These are phyloP conservation scores for Falcaria lacertinaria DNA, from an alignment of 2,888 invertebrate genomes.

Conservation along the genomic window DNA sequence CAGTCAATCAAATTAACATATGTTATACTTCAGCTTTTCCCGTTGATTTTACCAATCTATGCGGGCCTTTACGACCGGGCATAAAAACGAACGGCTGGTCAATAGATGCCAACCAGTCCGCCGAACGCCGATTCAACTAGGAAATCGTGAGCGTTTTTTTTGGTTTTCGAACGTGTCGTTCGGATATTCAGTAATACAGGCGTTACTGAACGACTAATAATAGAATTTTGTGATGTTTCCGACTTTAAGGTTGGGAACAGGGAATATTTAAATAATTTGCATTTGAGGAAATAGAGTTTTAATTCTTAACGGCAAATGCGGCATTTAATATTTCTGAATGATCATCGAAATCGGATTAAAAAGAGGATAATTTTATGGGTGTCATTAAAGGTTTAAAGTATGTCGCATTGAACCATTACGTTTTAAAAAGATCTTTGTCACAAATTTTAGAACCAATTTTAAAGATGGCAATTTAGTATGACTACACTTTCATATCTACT, in stretches of 20 bases:
- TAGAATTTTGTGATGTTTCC: slow-evolving; percentile 9
- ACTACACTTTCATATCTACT: no score
- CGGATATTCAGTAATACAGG: slow-evolving; percentile 20
- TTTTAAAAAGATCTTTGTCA: no score
- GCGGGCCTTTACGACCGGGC: slow-evolving; percentile 52
- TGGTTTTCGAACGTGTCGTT: slow-evolving; percentile 17
- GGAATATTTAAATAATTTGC: not conserved
- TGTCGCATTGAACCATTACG: no score
- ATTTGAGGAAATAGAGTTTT: no score
- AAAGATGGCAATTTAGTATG: no score
- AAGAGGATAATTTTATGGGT: no score
- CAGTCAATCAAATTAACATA: slow-evolving; percentile 58
- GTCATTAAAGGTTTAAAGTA: no score
- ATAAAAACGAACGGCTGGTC: slow-evolving; percentile 51
- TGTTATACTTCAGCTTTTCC: slow-evolving; percentile 35
- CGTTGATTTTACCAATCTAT: slow-evolving; percentile 42
- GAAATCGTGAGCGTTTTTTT: slow-evolving; percentile 33
- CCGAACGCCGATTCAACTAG: slow-evolving; percentile 32
- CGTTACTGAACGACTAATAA: slow-evolving; percentile 26
- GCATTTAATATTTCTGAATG: no score
- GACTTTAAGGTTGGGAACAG: not conserved
- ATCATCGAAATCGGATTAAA: no score
- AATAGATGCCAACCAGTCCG: slow-evolving; percentile 9
- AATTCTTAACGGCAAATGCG: no score
- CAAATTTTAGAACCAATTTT: no score